A percentile compares a stretch with the other conserved stretches of the same genome.
These are phyloP conservation scores for Ganaspis sp. DNA, from an alignment of 1,140 invertebrate species.

Conservation along the genomic window DNA sequence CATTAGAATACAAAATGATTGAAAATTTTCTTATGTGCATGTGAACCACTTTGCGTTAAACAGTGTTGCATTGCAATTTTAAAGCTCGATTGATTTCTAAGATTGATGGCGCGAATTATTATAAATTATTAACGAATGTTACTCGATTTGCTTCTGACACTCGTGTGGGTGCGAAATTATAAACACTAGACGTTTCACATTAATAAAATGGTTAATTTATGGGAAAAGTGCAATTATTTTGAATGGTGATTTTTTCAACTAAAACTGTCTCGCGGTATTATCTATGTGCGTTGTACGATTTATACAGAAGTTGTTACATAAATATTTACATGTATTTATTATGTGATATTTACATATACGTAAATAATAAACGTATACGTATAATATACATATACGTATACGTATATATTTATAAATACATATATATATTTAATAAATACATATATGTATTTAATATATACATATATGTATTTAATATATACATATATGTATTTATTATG, in stretches of 20 bases:
- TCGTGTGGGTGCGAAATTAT: slow-evolving; percentile 11
- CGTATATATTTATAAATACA: too few relatives aligned
- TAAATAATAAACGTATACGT: too few relatives aligned
- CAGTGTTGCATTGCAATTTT: background rate
- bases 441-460: too few relatives aligned
- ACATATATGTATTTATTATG: too few relatives aligned
- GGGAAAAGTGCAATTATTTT: background rate
- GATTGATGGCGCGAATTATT: background rate
- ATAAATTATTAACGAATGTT: background rate
- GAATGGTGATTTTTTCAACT: background rate
- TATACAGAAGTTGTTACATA: too few relatives aligned
- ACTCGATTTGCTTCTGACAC: slow-evolving; percentile 9
- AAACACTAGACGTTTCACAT: background rate
- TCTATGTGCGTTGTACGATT: too few relatives aligned
- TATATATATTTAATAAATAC: too few relatives aligned
- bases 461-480: too few relatives aligned
- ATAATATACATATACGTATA: too few relatives aligned
- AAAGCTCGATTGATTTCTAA: slow-evolving; percentile 7
- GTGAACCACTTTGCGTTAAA: background rate
- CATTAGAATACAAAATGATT: background rate
- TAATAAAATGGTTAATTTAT: background rate
- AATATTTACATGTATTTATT: too few relatives aligned
- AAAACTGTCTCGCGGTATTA: too few relatives aligned
- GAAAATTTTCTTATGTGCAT: background rate
- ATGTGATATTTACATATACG: too few relatives aligned